Evolutionary conservation across 2,888 invertebrate species (phyloP).

Genomic region (Nezara viridula): DNA sequence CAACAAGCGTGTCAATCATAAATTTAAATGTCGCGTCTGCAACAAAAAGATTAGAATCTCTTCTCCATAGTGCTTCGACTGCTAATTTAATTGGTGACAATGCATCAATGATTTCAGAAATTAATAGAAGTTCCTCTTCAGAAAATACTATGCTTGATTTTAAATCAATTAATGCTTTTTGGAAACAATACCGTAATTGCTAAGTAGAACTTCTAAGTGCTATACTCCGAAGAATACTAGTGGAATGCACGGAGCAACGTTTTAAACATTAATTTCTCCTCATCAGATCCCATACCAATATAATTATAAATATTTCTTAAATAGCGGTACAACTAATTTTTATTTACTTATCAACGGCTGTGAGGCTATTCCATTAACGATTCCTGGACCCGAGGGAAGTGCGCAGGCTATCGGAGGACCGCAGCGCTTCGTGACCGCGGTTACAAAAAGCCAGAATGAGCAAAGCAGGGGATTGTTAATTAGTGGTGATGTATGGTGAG

Average conservation of each 20-base stretch:
- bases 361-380: not conserved
- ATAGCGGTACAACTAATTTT: not conserved
- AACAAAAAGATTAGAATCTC: too few species aligned
- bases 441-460: not conserved
- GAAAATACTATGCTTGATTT: too few species aligned
- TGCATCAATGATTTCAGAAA: too few species aligned
- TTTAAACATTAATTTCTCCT: not conserved
- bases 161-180: not conserved
- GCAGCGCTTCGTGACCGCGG: not conserved
- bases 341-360: not conserved
- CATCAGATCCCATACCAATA: not conserved
- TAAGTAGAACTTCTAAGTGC: too few species aligned
- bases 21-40: too few species aligned
- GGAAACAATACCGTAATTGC: too few species aligned
- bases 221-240: not conserved
- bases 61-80: too few species aligned
- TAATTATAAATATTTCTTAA: not conserved
- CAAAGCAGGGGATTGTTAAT: conserved; percentile 15
- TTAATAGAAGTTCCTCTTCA: too few species aligned
- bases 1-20: too few species aligned
- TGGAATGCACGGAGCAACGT: not conserved
- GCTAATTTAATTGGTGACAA: too few species aligned
- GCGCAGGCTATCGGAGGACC: not conserved
- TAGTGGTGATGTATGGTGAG: conserved; percentile 32
- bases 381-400: not conserved